These are phyloP conservation scores for Xanthia icteritia DNA, from an alignment of 2,888 invertebrate species.

Conservation along the genomic window DNA sequence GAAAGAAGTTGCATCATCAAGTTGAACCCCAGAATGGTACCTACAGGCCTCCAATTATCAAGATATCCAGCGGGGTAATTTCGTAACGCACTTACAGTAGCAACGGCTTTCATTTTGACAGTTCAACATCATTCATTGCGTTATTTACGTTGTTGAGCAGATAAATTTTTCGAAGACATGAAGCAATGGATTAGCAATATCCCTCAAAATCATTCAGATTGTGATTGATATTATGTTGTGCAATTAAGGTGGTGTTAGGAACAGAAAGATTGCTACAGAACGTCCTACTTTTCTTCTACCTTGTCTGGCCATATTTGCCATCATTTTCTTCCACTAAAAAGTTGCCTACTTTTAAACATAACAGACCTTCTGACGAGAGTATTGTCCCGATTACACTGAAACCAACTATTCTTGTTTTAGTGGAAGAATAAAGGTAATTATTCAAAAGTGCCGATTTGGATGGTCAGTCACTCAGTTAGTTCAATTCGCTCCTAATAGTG, in stretches of 20 bases:
- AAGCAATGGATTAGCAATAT: too few species aligned
- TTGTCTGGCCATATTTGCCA: neutral
- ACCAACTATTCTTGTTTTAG: neutral
- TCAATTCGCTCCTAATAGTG: constrained; percentile 12
- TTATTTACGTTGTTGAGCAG: too few species aligned
- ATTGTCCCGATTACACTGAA: too few species aligned
- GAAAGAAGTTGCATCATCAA: neutral
- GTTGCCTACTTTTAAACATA: neutral
- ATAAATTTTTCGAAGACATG: too few species aligned
- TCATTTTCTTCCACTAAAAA: neutral
- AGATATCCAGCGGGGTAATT: neutral
- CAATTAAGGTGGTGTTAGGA: neutral
- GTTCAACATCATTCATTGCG: too few species aligned
- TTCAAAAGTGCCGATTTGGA: neutral
- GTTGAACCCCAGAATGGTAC: neutral
- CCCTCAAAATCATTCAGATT: too few species aligned
- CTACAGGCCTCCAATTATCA: neutral
- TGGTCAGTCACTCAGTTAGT: neutral
- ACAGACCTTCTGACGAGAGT: neutral
- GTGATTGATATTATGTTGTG: too few species aligned
- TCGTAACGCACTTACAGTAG: too few species aligned
- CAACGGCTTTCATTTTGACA: too few species aligned
- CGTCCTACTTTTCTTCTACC: neutral
- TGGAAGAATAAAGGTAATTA: neutral
- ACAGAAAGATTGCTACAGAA: neutral